Evolutionary conservation across 2,888 invertebrate species (phyloP).

Genomic region (Chaetogeoica ovagalla): DNA sequence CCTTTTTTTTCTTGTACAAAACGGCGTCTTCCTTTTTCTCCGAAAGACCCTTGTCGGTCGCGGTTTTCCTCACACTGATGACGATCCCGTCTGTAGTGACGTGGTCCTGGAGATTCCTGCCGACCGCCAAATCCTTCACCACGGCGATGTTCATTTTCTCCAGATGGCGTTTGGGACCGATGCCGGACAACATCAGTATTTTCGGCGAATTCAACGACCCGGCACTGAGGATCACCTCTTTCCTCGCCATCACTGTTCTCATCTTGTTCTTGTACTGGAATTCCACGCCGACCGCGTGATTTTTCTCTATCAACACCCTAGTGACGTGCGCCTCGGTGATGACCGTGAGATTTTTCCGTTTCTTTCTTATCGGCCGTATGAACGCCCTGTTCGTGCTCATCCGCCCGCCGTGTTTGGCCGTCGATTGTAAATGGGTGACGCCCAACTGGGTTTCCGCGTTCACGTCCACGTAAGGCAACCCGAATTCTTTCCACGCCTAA

Average conservation of each 20-base stretch:
- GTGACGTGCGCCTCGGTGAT: constrained; percentile 64
- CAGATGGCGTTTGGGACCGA: constrained; percentile 67
- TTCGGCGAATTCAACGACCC: constrained; percentile 68
- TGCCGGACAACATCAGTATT: constrained; percentile 68
- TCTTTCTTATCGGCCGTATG: constrained; percentile 68
- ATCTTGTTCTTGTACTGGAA: constrained; percentile 62
- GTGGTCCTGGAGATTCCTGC: constrained; percentile 76
- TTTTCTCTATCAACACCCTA: constrained; percentile 64
- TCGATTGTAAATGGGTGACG: constrained; percentile 68
- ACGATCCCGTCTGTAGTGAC: constrained; percentile 68
- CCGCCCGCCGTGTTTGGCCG: constrained; percentile 65
- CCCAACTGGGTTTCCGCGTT: constrained; percentile 63
- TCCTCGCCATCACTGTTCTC: constrained; percentile 61
- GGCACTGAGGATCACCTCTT: constrained; percentile 68
- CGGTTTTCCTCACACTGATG: constrained; percentile 61
- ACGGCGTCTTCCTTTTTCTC: constrained; percentile 56
- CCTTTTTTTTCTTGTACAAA: constrained; percentile 55
- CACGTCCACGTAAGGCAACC: constrained; percentile 60
- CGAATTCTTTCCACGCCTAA: constrained; percentile 67
- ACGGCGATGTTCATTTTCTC: constrained; percentile 63
- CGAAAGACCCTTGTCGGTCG: constrained; percentile 55
- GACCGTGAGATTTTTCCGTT: constrained; percentile 62
- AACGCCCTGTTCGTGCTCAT: constrained; percentile 69
- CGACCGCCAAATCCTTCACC: constrained; percentile 70
- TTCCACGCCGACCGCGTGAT: constrained; percentile 63